Evolutionary conservation across 2,113 vertebrate genomes (phyloP), one percentile per base, ranked within the genome.

Genomic region (Sterna hirundo): DNA sequence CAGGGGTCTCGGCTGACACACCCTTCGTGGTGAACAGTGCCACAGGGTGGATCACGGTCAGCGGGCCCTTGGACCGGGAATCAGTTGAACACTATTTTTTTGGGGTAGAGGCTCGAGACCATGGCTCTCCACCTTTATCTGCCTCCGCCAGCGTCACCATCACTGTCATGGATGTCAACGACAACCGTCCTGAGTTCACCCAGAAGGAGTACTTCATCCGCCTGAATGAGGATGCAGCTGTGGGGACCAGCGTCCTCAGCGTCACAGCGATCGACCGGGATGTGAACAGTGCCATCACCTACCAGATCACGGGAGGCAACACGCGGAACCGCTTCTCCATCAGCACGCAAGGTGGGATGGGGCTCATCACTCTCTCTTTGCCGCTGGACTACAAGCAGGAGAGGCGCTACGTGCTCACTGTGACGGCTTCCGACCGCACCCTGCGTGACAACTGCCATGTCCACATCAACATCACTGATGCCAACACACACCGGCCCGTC

Each of bases 341-440:
- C 96, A 99, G 99, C 97, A 99, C 99, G 2, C 99, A 99, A 15
- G 98, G 99, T 1, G 99, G 99, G 29, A 93, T 98, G 25, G 99
- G 99, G 29, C 98, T 99, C 76, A 98, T 99, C 65, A 99, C 99
- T 3, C 97, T 99, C 71, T 99, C 99, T 26, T 98, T 99, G 95
- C 99, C 99, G 0, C 96, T 99, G 95, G 99, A 99, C 98, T 99
- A 99, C 97, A 99, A 99, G 96, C 99, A 99, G 96, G 99, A 99
- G 97, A 98, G 99, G 22, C 99, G 99, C 40, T 99, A 99, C 1
- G 99, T 99, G 74, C 98, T 99, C 49, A 99, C 99, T 0, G 98
- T 99, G 83, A 99, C 99, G 0, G 99, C 99, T 27, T 99, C 99
- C 0, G 99, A 99, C 93, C 99, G 99, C 66, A 99, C 99, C 10